A percentile compares a stretch with the other conserved stretches of the same genome.
phyloP scores from a whole-genome alignment of 2,113 vertebrate genomes.

The Pseudorectes ferrugineus region DNA sequence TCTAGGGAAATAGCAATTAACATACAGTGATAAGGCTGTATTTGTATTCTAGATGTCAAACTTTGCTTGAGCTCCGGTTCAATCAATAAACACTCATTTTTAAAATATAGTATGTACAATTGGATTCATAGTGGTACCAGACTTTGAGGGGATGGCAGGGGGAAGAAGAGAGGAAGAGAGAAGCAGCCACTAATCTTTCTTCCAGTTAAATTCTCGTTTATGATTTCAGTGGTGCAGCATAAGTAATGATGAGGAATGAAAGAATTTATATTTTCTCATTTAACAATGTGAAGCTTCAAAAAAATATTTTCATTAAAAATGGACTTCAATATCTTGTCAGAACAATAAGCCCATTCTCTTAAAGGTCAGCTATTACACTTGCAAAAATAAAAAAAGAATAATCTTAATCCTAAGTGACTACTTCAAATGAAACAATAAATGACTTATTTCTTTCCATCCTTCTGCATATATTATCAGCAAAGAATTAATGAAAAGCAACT shows the following conservation, averaged over 20 bases:
- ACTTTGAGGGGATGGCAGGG: rapidly evolving
- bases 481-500: not conserved
- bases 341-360: not conserved
- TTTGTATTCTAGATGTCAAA: not conserved
- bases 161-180: not conserved
- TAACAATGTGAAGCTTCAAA: not conserved
- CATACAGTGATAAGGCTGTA: not conserved
- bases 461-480: not conserved
- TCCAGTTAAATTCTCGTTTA: not conserved
- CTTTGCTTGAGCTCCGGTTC: not conserved
- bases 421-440: conserved; percentile 19
- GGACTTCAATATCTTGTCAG: not conserved
- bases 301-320: not conserved
- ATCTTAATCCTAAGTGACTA: conserved; percentile 8
- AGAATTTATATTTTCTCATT: not conserved
- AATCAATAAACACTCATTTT: not conserved
- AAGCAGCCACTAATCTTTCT: not conserved
- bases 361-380: conserved; percentile 1
- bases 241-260: not conserved
- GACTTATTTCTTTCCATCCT: not conserved
- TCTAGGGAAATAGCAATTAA: not conserved
- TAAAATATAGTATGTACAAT: not conserved
- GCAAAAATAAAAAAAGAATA: not conserved
- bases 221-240: not conserved
- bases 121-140: not conserved